Conservation (phyloP, 2,888 invertebrate genomes). For the Axea sp. region DNA sequence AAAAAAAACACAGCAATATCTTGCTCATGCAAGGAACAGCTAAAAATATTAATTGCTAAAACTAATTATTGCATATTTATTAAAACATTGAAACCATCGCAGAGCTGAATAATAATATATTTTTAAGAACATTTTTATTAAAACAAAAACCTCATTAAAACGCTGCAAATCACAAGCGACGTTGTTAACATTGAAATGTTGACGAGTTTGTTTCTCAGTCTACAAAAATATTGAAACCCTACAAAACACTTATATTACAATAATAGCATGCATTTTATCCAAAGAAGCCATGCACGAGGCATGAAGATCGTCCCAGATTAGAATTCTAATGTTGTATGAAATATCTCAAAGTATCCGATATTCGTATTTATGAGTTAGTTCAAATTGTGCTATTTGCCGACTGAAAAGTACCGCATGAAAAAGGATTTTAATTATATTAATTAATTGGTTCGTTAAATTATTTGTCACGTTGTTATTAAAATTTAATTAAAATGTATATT, state of each 20-base stretch:
- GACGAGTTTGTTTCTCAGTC: too few species aligned
- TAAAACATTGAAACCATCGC: too few species aligned
- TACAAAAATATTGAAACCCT: constrained; percentile 48
- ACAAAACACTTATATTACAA: constrained; percentile 44
- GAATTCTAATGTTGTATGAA: constrained; percentile 58
- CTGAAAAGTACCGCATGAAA: constrained; percentile 1
- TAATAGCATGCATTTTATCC: constrained; percentile 46
- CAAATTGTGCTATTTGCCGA: not conserved
- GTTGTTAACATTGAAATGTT: too few species aligned
- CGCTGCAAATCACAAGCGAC: not conserved
- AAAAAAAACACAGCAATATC: too few species aligned
- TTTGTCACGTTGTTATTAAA: too few species aligned
- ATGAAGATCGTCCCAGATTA: constrained; percentile 76
- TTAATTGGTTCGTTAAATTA: too few species aligned
- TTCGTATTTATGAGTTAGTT: constrained; percentile 15
- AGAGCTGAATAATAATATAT: too few species aligned
- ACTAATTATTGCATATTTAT: too few species aligned
- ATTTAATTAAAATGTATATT: too few species aligned
- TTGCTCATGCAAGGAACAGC: too few species aligned
- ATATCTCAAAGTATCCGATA: constrained; percentile 33
- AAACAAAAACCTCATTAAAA: not conserved
- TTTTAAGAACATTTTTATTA: too few species aligned
- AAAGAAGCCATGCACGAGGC: constrained; percentile 64
- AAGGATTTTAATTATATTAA: not conserved
- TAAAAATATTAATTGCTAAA: too few species aligned